Percentiles rank a stretch among this genome's conserved stretches.
Conservation (phyloP, 2,797 vertebrate genomes). For the Microchirus variegatus region DNA sequence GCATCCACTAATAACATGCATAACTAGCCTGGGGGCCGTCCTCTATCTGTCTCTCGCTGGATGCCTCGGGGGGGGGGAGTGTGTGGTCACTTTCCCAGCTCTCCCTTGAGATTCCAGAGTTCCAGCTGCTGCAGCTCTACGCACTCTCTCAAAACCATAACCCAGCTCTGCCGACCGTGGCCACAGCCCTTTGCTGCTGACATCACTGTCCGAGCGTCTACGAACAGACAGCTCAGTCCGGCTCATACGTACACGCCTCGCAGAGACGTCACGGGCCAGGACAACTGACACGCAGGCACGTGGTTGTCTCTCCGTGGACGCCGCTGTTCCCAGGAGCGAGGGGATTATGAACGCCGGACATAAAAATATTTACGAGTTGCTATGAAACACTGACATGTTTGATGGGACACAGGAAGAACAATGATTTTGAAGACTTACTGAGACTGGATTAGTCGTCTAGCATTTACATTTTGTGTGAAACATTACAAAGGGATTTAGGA, state of each 20-base stretch:
- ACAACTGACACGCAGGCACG: constrained; percentile 24
- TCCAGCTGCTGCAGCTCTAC: constrained; percentile 65
- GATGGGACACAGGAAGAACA: constrained; percentile 23
- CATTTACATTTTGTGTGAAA: too few relatives aligned
- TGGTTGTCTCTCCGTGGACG: constrained; percentile 26
- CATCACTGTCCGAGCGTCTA: constrained; percentile 58
- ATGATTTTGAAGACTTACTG: neutral
- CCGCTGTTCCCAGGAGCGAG: constrained; percentile 54
- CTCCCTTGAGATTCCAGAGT: constrained; percentile 57
- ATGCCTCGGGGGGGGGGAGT: constrained; percentile 19
- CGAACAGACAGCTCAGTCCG: constrained; percentile 35
- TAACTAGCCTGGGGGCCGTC: constrained; percentile 33
- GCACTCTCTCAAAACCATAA: constrained; percentile 53
- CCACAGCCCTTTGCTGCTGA: constrained; percentile 48
- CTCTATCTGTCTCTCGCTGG: constrained; percentile 19
- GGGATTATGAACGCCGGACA: constrained; percentile 1
- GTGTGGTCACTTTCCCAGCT: constrained; percentile 74
- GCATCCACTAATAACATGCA: constrained; percentile 46
- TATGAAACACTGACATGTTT: constrained; percentile 35
- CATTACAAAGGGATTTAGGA: too few relatives aligned
- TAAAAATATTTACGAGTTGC: constrained; percentile 24
- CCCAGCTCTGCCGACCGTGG: constrained; percentile 29
- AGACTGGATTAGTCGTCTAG: too few relatives aligned
- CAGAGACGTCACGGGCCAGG: constrained; percentile 50
- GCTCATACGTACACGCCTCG: constrained; percentile 28